Conservation (phyloP, 2,888 invertebrate species). For the Asteroscopus sphinx region DNA sequence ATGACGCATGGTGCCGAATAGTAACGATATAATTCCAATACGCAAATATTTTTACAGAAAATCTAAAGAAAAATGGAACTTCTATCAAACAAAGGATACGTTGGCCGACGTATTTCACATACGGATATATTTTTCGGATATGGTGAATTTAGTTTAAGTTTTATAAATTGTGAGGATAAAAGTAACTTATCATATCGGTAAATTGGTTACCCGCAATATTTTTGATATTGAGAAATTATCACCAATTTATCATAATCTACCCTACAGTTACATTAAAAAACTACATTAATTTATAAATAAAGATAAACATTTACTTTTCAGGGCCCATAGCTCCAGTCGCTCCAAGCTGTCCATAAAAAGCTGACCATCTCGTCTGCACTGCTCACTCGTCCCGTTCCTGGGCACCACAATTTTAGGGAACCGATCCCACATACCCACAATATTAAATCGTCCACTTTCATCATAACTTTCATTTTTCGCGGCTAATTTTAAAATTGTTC, state of each 20-base stretch:
- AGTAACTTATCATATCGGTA: not conserved
- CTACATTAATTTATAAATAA: not conserved
- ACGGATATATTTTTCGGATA: constrained; percentile 27
- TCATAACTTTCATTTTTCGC: constrained; percentile 73
- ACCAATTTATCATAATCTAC: not conserved
- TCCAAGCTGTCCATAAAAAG: constrained; percentile 78
- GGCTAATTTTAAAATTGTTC: constrained; percentile 74
- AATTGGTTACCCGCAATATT: not conserved
- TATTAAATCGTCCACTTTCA: constrained; percentile 70
- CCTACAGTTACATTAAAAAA: not conserved
- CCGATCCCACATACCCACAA: constrained; percentile 79
- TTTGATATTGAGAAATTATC: not conserved
- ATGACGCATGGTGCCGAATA: too few species aligned
- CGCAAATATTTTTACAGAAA: not conserved
- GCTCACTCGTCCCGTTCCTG: constrained; percentile 81
- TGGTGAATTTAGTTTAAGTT: constrained; percentile 3
- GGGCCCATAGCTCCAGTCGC: constrained; percentile 85
- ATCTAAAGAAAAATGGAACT: constrained; percentile 8
- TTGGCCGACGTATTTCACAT: constrained; percentile 6
- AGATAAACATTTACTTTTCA: constrained; percentile 85
- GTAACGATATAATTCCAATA: not conserved
- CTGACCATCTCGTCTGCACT: constrained; percentile 82
- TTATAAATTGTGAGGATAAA: not conserved
- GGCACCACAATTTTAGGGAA: constrained; percentile 85
- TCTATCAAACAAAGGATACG: constrained; percentile 5